A percentile compares a stretch with the other conserved stretches of the same genome.
Evolutionary conservation across 2,888 invertebrate species (phyloP).

Genomic region (Watsonalla binaria): DNA sequence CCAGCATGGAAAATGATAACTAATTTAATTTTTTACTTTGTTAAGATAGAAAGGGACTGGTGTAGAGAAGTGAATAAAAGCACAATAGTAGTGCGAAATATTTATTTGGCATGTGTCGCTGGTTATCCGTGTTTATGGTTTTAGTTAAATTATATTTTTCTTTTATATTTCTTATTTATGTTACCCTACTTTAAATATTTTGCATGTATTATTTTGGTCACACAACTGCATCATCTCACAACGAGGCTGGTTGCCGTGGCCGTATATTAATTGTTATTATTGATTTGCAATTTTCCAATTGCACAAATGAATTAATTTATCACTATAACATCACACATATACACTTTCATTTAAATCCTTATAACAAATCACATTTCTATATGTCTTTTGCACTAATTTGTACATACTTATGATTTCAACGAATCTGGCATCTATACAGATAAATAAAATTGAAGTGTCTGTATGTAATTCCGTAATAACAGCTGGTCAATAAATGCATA

Average conservation of each 20-base stretch:
- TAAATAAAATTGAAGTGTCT: no score
- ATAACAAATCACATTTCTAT: slow-evolving; percentile 21
- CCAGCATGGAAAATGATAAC: slow-evolving; percentile 60
- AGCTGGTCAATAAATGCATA: no score
- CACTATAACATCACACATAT: slow-evolving; percentile 29
- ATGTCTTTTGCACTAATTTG: slow-evolving; percentile 34
- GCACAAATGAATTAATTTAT: slow-evolving; percentile 33
- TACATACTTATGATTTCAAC: slow-evolving; percentile 31
- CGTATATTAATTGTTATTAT: slow-evolving; percentile 28
- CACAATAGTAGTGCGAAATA: slow-evolving; percentile 74
- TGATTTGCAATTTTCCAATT: slow-evolving; percentile 40
- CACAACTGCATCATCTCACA: slow-evolving; percentile 12
- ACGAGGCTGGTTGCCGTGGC: slow-evolving; percentile 23
- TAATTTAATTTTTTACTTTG: slow-evolving; percentile 39
- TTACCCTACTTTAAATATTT: slow-evolving; percentile 34
- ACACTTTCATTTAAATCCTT: slow-evolving; percentile 39
- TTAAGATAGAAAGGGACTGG: slow-evolving; percentile 50
- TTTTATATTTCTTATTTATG: slow-evolving; percentile 25
- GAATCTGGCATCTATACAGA: slow-evolving; percentile 36
- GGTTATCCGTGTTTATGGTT: slow-evolving; percentile 47
- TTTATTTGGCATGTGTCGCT: slow-evolving; percentile 66
- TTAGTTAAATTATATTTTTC: slow-evolving; percentile 34
- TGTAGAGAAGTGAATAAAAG: slow-evolving; percentile 55
- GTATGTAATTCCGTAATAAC: no score
- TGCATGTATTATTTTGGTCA: slow-evolving; percentile 51